These are phyloP conservation scores for Megaustenia siamemsis DNA, from an alignment of 2,888 invertebrate species.

Conservation along the genomic window DNA sequence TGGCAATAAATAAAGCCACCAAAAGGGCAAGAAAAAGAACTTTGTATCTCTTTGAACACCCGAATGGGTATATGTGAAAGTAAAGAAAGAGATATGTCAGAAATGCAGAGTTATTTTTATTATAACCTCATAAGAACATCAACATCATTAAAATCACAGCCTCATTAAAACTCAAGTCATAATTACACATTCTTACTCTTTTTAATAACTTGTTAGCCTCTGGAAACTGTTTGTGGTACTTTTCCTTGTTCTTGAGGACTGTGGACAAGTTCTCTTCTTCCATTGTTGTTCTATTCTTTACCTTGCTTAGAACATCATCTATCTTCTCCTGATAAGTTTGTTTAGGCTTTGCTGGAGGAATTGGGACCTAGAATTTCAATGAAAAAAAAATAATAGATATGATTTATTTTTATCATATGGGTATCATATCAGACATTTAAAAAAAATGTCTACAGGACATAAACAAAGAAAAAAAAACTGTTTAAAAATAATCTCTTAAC, in stretches of 20 bases:
- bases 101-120: too few species aligned
- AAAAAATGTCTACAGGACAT: too few species aligned
- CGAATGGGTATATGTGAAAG: too few species aligned
- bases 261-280: conserved; percentile 68
- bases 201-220: conserved; percentile 70
- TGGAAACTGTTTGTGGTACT: conserved; percentile 64
- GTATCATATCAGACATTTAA: too few species aligned
- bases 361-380: conserved; percentile 64
- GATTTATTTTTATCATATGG: too few species aligned
- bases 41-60: too few species aligned
- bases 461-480: too few species aligned
- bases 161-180: background rate
- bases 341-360: conserved; percentile 62
- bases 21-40: too few species aligned
- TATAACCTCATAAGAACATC: background rate
- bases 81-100: too few species aligned
- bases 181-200: conserved; percentile 62
- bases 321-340: conserved; percentile 67
- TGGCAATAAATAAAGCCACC: too few species aligned
- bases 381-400: too few species aligned
- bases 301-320: conserved; percentile 63
- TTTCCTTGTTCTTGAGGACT: conserved; percentile 63
- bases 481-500: too few species aligned
- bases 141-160: background rate
- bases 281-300: conserved; percentile 64